phyloP scores from a whole-genome alignment of 2,797 vertebrate species.

The Acipenser ruthenus region DNA sequence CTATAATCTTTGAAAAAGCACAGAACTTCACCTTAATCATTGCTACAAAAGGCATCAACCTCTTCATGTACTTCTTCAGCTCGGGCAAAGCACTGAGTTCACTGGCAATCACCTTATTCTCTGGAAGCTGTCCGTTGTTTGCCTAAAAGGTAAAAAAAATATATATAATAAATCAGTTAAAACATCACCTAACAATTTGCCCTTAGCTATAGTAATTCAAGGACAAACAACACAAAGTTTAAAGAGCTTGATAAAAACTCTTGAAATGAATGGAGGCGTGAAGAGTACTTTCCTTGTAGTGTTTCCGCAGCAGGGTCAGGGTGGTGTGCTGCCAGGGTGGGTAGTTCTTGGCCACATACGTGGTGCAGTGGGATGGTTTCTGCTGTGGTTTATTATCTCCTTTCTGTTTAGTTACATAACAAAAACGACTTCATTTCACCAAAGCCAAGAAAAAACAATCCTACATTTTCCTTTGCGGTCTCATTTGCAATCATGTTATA shows the following conservation, averaged over 20 bases:
- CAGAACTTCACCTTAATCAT: conserved; percentile 83
- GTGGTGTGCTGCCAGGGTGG: conserved; percentile 87
- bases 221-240: background rate
- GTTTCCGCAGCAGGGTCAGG: conserved; percentile 70
- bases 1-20: background rate
- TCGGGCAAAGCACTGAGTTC: conserved; percentile 79
- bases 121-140: conserved; percentile 71
- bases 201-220: fast-evolving
- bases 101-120: conserved; percentile 86
- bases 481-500: too few relatives aligned
- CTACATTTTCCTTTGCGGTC: too few relatives aligned
- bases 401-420: conserved; percentile 55
- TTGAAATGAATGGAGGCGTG: background rate
- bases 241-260: background rate
- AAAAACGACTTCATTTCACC: too few relatives aligned
- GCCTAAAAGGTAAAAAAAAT: conserved; percentile 44
- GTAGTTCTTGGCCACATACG: conserved; percentile 88
- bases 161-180: too few relatives aligned
- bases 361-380: conserved; percentile 86
- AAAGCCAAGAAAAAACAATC: too few relatives aligned
- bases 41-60: conserved; percentile 94
- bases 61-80: conserved; percentile 96
- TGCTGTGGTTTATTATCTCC: conserved; percentile 56
- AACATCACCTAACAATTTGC: background rate
- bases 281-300: conserved; percentile 73